Evolutionary conservation across 2,797 vertebrate species (phyloP).

Genomic region (Acipenser transmontanus): DNA sequence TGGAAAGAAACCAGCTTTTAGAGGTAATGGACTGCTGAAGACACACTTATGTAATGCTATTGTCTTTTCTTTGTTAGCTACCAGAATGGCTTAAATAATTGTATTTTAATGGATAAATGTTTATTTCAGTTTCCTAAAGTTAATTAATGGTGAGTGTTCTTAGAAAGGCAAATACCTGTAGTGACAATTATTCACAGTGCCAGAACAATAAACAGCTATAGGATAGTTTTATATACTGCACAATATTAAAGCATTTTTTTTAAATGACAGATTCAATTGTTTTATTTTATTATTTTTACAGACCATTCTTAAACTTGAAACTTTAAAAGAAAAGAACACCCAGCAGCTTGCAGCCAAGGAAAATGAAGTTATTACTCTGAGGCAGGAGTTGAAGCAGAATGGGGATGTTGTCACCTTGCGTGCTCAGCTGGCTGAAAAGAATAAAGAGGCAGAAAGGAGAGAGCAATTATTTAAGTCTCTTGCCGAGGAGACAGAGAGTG

Average conservation of each 20-base stretch:
- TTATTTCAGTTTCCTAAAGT: background rate
- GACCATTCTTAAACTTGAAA: slow-evolving; percentile 86
- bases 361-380: slow-evolving; percentile 72
- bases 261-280: background rate
- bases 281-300: slow-evolving; percentile 42
- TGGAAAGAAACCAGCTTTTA: slow-evolving; percentile 65
- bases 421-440: slow-evolving; percentile 72
- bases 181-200: too few species aligned
- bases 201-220: background rate
- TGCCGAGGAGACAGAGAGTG: slow-evolving; percentile 65
- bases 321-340: slow-evolving; percentile 69
- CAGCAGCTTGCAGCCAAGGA: slow-evolving; percentile 73
- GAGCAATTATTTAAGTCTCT: slow-evolving; percentile 64
- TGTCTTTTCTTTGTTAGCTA: background rate
- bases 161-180: background rate
- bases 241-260: background rate
- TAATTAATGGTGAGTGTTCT: background rate
- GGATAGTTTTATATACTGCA: background rate
- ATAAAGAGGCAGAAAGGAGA: slow-evolving; percentile 64
- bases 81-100: background rate
- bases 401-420: slow-evolving; percentile 58
- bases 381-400: slow-evolving; percentile 54
- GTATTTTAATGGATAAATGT: background rate
- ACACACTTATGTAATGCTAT: background rate
- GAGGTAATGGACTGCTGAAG: slow-evolving; percentile 60